Conservation (phyloP, 2,888 invertebrate species). For the Pogonocherus hispidulus region DNA sequence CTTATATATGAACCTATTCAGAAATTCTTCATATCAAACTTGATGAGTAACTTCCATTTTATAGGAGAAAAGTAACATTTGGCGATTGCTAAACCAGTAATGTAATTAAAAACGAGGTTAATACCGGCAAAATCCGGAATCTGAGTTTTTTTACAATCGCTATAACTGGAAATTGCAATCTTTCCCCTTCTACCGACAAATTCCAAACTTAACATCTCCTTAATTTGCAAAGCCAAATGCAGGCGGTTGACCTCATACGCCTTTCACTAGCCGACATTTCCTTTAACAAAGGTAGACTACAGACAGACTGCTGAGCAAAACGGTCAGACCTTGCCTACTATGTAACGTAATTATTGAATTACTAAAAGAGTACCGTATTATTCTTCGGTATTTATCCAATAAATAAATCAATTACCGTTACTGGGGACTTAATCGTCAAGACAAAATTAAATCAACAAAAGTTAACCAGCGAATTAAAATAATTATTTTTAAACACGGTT, state of each 20-base stretch:
- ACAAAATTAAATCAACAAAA: not conserved
- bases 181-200: not conserved
- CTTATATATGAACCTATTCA: no score
- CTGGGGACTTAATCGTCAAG: not conserved
- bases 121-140: not conserved
- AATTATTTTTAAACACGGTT: not conserved
- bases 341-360: not conserved
- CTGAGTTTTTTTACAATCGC: not conserved
- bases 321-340: not conserved
- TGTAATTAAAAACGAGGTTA: not conserved
- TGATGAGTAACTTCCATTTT: no score
- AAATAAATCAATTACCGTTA: not conserved
- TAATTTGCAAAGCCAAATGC: slow-evolving; percentile 1
- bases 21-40: no score
- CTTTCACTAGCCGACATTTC: slow-evolving; percentile 4
- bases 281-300: not conserved
- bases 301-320: not conserved
- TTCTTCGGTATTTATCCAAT: not conserved
- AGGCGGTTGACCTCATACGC: slow-evolving; percentile 3
- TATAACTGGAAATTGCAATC: not conserved
- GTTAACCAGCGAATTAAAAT: no score
- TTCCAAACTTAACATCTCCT: not conserved
- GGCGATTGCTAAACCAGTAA: no score
- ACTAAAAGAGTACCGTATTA: not conserved
- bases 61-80: no score